Percentiles rank a stretch among this genome's conserved stretches.
Conservation (phyloP, 2,888 invertebrate species). For the Drosophila borealis region DNA sequence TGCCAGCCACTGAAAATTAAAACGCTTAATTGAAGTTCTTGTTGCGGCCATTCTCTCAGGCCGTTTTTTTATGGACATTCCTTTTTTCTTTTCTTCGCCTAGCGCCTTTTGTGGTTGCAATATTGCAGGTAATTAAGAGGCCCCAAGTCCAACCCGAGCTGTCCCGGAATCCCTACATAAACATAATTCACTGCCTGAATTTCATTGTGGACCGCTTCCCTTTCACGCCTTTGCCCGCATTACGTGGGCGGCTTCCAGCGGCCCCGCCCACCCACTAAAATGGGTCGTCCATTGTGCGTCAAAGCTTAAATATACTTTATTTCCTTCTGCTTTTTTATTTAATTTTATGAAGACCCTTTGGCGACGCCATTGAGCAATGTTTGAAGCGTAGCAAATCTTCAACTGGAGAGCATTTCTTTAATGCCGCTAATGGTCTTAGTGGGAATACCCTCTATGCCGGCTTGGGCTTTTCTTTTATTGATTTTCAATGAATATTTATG, state of each 20-base stretch:
- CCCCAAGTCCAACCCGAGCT: conserved; percentile 10
- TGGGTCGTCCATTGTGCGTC: conserved; percentile 18
- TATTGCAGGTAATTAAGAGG: conserved; percentile 77
- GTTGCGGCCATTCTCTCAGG: conserved; percentile 12
- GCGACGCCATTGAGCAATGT: conserved; percentile 29
- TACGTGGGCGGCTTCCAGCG: conserved; percentile 8
- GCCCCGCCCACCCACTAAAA: background rate
- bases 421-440: conserved; percentile 31
- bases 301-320: conserved; percentile 13
- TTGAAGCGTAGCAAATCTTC: conserved; percentile 30
- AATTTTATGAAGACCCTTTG: conserved; percentile 33
- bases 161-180: conserved; percentile 29
- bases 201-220: conserved; percentile 57
- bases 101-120: conserved; percentile 57
- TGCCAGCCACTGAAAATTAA: conserved; percentile 68
- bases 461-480: background rate
- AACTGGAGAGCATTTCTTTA: conserved; percentile 31
- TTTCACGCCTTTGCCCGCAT: conserved; percentile 40
- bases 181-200: conserved; percentile 68
- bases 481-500: conserved; percentile 36
- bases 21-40: conserved; percentile 67
- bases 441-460: background rate
- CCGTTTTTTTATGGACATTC: conserved; percentile 41
- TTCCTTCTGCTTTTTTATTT: conserved; percentile 16
- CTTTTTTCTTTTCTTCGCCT: conserved; percentile 18